A percentile compares a stretch with the other conserved stretches of the same genome.
phyloP scores from a whole-genome alignment of 2,113 vertebrate species.

The Pachypanchax playfairii region DNA sequence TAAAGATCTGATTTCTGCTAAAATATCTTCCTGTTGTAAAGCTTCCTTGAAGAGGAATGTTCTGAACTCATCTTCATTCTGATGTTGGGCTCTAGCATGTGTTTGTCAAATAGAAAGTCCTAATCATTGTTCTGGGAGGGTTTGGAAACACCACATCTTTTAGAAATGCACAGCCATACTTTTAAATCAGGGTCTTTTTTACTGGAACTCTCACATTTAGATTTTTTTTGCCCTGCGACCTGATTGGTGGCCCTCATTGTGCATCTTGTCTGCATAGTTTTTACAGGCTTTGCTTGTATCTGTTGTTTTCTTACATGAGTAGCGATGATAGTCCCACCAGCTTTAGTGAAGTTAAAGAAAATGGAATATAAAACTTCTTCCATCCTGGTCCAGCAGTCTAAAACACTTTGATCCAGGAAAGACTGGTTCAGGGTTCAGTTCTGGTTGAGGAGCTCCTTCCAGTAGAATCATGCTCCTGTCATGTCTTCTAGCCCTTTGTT shows the following conservation, averaged over 20 bases:
- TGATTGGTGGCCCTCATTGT: conserved; percentile 8
- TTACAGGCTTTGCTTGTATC: conserved; percentile 5
- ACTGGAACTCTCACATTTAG: conserved; percentile 10
- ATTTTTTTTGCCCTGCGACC: conserved; percentile 3
- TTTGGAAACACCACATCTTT: conserved; percentile 4
- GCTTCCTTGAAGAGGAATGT: neutral
- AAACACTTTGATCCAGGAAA: neutral
- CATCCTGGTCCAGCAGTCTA: conserved; percentile 16
- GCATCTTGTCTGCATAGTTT: neutral
- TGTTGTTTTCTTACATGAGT: neutral
- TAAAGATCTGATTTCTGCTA: conserved; percentile 41
- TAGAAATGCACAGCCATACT: conserved; percentile 12
- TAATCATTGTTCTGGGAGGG: neutral
- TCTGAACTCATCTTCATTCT: neutral
- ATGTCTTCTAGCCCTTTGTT: conserved; percentile 56
- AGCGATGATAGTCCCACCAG: conserved; percentile 3
- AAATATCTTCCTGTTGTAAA: conserved; percentile 30
- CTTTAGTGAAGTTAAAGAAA: neutral
- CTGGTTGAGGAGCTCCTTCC: conserved; percentile 3
- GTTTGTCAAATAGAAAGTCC: conserved; percentile 1
- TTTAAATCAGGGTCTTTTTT: conserved; percentile 5
- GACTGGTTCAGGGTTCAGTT: conserved; percentile 26
- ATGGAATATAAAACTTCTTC: conserved; percentile 18
- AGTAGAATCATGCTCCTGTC: conserved; percentile 10
- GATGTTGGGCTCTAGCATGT: neutral